Evolutionary conservation across 2,113 vertebrate species (phyloP).

Genomic region (Carollia perspicillata): DNA sequence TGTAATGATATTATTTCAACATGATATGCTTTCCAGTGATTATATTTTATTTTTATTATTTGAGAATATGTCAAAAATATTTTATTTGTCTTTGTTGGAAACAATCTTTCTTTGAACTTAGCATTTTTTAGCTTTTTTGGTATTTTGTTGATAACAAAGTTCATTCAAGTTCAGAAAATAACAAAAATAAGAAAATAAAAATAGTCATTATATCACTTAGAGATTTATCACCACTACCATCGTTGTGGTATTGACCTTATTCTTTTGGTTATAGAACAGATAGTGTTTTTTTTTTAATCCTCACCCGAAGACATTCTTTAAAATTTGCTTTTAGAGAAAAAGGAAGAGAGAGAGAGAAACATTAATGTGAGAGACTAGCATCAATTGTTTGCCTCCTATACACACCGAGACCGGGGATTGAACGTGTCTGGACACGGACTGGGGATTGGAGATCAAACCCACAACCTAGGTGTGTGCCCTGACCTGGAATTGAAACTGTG

Average conservation of each 20-base stretch:
- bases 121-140: neutral
- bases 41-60: neutral
- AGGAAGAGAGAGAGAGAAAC: too few species aligned
- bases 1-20: neutral
- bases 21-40: neutral
- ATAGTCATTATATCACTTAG: neutral
- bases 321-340: too few species aligned
- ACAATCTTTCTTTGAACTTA: neutral
- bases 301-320: too few species aligned
- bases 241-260: neutral
- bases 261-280: neutral
- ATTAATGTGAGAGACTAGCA: too few species aligned
- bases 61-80: neutral
- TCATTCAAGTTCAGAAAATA: neutral
- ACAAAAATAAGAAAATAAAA: constrained; percentile 7
- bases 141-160: neutral
- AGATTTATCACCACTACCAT: neutral
- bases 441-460: too few species aligned
- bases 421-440: too few species aligned
- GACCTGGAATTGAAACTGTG: too few species aligned
- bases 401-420: too few species aligned
- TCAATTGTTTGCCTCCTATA: too few species aligned
- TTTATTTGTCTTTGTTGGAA: neutral
- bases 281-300: neutral
- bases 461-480: too few species aligned